Base-by-base conservation (phyloP, 2,113 vertebrate species). In the Crotalus helleri region DNA sequence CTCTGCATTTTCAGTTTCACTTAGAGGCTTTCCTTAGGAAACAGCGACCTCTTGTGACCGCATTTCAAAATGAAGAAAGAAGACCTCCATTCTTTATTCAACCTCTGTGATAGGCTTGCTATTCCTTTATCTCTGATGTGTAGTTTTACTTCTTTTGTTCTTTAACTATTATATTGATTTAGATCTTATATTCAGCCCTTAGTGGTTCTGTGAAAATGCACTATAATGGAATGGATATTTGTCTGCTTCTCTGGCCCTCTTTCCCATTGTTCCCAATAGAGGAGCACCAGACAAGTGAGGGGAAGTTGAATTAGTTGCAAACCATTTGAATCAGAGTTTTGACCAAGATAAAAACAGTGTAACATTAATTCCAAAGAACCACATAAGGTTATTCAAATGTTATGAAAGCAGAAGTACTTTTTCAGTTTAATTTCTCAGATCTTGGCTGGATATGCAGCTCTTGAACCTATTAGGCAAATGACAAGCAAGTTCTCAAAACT, bases 1-100 rank as follows among this genome's bases (percentile, higher is more conserved):
- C 55, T 0, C 86, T 74, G 55, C 3, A 59, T 86, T 89, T 53
- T 92, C 87, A 49, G 90, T 92, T 88, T 94, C 94, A 11, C 2
- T 8, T n/a, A n/a, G n/a, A n/a, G n/a, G n/a, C n/a, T n/a, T n/a
- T n/a, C n/a, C n/a, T n/a, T n/a, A n/a, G n/a, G n/a, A n/a, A n/a
- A n/a, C n/a, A n/a, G n/a, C n/a, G n/a, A n/a, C n/a, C n/a, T n/a
- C n/a, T n/a, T n/a, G n/a, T n/a, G n/a, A n/a, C n/a, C n/a, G n/a
- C n/a, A n/a, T n/a, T n/a, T n/a, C n/a, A n/a, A n/a, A n/a, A 59
- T 54, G 46, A n/a, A 4, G 55, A 86, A 74, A 11, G 29, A 91
- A 91, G 51, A 46, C 15, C 39, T 91, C 26, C 33, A 6, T 91
- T 85, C 49, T 46, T 23, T 10, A 54, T 54, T 54, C 10, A 54